phyloP scores from a whole-genome alignment of 2,797 vertebrate species.

The Lithobates pipiens region DNA sequence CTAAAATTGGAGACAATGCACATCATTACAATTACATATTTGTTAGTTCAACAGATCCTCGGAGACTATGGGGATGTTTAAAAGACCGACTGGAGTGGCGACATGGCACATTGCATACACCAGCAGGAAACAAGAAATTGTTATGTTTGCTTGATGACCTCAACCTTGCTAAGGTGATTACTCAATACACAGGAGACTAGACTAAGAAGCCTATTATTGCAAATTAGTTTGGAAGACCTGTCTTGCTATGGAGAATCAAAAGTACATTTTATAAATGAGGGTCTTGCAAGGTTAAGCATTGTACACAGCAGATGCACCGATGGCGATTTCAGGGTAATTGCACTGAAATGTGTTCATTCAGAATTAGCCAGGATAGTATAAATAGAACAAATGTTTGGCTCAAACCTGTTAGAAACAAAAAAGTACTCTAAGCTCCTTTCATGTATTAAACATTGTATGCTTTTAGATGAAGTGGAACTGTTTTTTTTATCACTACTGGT shows the following conservation, averaged over 20 bases:
- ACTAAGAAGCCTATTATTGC: slow-evolving; percentile 51
- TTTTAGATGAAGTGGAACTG: neutral
- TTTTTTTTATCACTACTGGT: neutral
- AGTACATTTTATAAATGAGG: slow-evolving; percentile 44
- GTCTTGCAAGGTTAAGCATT: slow-evolving; percentile 52
- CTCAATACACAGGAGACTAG: slow-evolving; percentile 40
- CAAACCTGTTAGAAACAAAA: neutral
- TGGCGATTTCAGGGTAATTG: slow-evolving; percentile 37
- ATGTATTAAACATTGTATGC: neutral
- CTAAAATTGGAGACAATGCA: neutral
- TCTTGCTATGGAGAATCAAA: slow-evolving; percentile 46
- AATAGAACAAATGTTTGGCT: neutral
- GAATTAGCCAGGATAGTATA: neutral
- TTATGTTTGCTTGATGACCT: slow-evolving; percentile 61
- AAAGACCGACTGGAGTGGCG: slow-evolving; percentile 55
- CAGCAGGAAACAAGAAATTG: slow-evolving; percentile 59
- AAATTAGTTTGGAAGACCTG: slow-evolving; percentile 58
- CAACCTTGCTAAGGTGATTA: slow-evolving; percentile 61
- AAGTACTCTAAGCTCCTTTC: neutral
- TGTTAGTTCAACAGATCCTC: slow-evolving; percentile 55
- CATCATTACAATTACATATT: slow-evolving; percentile 44
- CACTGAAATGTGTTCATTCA: slow-evolving; percentile 30
- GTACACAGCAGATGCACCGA: slow-evolving; percentile 34
- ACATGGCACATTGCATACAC: slow-evolving; percentile 53
- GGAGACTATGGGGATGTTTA: slow-evolving; percentile 61